phyloP scores from a whole-genome alignment of 64 coral and sea anemone species.

The Platygyra sinensis region DNA sequence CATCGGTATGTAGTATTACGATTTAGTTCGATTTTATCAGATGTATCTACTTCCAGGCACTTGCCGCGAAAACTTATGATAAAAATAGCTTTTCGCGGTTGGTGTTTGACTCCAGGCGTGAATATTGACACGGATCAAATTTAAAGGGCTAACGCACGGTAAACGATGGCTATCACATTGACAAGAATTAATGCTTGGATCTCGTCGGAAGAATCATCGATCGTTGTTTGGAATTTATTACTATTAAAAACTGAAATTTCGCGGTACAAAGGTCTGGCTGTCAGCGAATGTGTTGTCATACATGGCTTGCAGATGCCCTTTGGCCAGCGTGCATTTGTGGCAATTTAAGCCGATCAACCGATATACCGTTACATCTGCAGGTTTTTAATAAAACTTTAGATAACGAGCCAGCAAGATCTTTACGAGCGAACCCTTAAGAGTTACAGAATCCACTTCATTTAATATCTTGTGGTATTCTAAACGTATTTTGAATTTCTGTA shows the following conservation, averaged over 20 bases:
- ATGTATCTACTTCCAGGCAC: not conserved
- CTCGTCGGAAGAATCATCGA: not conserved
- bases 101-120: not conserved
- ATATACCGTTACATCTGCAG: not conserved
- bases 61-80: not conserved
- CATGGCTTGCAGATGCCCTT: too few relatives aligned
- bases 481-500: slow-evolving; percentile 14
- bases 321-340: too few relatives aligned
- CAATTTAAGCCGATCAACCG: not conserved
- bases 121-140: not conserved
- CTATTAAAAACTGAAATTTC: not conserved
- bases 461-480: not conserved
- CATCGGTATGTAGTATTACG: not conserved
- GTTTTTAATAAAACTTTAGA: not conserved
- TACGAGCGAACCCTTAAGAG: not conserved
- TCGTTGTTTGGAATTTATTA: not conserved
- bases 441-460: not conserved
- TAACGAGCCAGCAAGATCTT: not conserved
- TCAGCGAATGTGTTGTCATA: too few relatives aligned
- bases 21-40: not conserved
- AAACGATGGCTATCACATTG: not conserved
- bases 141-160: not conserved
- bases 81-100: not conserved
- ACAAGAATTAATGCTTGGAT: not conserved
- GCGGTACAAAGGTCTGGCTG: not conserved